These are phyloP conservation scores for Bilobella aurantiaca DNA, from an alignment of 1,140 invertebrate species.

Conservation along the genomic window DNA sequence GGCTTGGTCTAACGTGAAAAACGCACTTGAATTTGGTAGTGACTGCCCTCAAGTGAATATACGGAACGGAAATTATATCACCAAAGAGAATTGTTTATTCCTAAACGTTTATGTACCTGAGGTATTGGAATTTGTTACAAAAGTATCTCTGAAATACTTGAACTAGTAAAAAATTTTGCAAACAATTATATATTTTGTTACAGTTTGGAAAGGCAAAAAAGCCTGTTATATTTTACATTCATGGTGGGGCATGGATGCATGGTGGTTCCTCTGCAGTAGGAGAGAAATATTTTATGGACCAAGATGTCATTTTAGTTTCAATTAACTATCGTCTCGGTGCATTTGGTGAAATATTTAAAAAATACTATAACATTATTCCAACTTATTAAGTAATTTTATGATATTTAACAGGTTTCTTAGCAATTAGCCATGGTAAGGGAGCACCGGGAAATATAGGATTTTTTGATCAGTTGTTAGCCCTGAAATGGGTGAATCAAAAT, in stretches of 20 bases:
- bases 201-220: neutral
- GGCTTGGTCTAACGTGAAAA: neutral
- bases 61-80: neutral
- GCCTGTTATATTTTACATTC: constrained; percentile 3
- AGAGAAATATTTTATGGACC: neutral
- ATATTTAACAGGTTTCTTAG: neutral
- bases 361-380: too few relatives aligned
- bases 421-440: neutral
- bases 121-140: neutral
- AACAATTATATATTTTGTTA: neutral
- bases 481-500: constrained; percentile 14
- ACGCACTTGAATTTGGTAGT: neutral
- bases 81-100: neutral
- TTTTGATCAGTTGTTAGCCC: constrained; percentile 6
- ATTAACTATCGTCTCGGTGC: neutral
- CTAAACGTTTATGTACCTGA: neutral
- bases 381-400: neutral
- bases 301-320: neutral
- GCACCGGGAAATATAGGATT: neutral
- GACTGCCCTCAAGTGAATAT: neutral
- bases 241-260: neutral
- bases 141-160: too few relatives aligned
- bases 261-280: neutral
- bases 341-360: neutral
- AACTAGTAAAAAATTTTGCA: neutral